Evolutionary conservation across 2,888 invertebrate genomes (phyloP), one percentile per base, ranked within the genome.

Genomic region (Drosophila setosimentum): DNA sequence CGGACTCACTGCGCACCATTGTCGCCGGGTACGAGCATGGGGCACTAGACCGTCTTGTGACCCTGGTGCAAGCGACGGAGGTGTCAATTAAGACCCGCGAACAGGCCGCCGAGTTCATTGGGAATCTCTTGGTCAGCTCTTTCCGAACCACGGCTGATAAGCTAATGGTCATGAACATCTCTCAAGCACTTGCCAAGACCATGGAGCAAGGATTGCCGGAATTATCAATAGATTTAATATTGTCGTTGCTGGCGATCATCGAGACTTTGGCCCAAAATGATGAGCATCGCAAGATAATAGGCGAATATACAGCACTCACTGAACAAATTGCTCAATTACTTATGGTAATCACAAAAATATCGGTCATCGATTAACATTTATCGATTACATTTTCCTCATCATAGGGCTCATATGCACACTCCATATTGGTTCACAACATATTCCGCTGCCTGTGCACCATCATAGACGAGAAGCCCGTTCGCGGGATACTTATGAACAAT

Each of bases 381-480:
- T 51, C 30, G 21, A 50, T 35, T 40, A n/a, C 11, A 3, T 27
- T 42, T 42, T 7, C 6, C 10, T 13, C 40, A 2, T 57, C 18
- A 13, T 24, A 87, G 87, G 76, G 58, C 1, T 83, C 90, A 11
- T 87, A 75, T 63, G 83, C 89, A 18, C 89, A 90, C 32, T 85
- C 91, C 5, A 83, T 92, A 24, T 51, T 92, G 74, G 88, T 90
- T 1, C 83, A 82, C 50, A 85, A 88, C 48, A 87, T 92, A n/a
- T 91, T 92, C 54, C 91, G 92, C 27, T 92, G 92, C 63, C 77
- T 92, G 5, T 88, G 90, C 67, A 91, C 89, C 2, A 51, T 92
- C n/a, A 79, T 91, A 18, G 87, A 85, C 2, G 91, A 91, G 72
- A 74, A 80, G 7, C 60, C 51, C 0, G 83, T 91, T 0, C 90